Conservation (phyloP, 1,140 invertebrate genomes). For the Drosophila yakuba region DNA sequence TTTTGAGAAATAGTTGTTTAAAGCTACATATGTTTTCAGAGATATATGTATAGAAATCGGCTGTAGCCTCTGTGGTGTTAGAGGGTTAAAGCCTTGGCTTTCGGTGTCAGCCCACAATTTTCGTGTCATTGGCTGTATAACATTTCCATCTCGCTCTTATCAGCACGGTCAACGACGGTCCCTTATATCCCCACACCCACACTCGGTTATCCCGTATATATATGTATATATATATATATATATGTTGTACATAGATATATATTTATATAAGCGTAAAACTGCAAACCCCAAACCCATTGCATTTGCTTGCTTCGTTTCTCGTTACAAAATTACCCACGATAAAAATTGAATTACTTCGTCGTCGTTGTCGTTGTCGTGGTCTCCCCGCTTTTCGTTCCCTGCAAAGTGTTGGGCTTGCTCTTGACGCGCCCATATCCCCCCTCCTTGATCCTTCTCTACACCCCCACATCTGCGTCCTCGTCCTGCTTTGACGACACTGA, state of each 20-base stretch:
- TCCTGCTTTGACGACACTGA: conserved; percentile 72
- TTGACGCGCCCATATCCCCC: conserved; percentile 67
- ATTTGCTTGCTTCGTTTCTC: conserved; percentile 77
- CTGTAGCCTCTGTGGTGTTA: background rate
- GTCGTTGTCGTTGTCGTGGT: conserved; percentile 18
- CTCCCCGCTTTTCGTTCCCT: conserved; percentile 39
- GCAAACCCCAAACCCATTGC: conserved; percentile 12
- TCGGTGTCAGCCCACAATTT: conserved; percentile 26
- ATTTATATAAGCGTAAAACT: background rate
- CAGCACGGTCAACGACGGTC: conserved; percentile 34
- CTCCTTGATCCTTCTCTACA: conserved; percentile 7
- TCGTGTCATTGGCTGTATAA: conserved; percentile 44
- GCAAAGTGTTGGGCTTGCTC: conserved; percentile 76
- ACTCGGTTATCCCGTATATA: background rate
- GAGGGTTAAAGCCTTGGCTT: conserved; percentile 39
- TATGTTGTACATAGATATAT: too few relatives aligned
- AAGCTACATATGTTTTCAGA: background rate
- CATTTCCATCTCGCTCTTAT: conserved; percentile 48
- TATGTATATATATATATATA: too few relatives aligned
- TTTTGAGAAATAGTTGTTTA: too few relatives aligned
- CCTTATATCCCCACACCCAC: conserved; percentile 8
- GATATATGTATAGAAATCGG: background rate
- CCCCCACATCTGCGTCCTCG: background rate
- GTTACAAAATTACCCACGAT: conserved; percentile 84
- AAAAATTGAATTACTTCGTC: conserved; percentile 84